A percentile compares a stretch with the other conserved stretches of the same genome.
These are phyloP conservation scores for Seira ritae DNA, from an alignment of 2,888 invertebrate genomes.

Conservation along the genomic window DNA sequence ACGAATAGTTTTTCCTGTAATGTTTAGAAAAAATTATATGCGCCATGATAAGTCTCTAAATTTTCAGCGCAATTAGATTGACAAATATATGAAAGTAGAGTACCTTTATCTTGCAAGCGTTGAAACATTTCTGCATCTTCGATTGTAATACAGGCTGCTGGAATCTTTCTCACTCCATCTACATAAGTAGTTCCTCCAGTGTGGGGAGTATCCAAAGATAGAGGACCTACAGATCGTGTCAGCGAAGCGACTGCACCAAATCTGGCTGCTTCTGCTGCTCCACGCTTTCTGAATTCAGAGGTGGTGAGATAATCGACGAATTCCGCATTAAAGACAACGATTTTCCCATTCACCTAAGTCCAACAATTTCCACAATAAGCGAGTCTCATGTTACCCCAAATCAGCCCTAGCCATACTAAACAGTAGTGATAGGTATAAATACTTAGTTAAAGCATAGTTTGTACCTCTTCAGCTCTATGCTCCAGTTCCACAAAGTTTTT, in stretches of 20 bases:
- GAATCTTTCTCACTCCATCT: slow-evolving; percentile 81
- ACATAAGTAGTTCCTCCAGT: slow-evolving; percentile 81
- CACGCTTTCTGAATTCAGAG: slow-evolving; percentile 81
- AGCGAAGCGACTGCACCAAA: slow-evolving; percentile 86
- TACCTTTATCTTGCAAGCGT: slow-evolving; percentile 81
- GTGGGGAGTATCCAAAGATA: slow-evolving; percentile 86
- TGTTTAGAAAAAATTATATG: background rate
- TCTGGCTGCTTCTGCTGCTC: slow-evolving; percentile 83
- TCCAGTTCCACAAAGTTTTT: slow-evolving; percentile 66
- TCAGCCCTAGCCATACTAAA: background rate
- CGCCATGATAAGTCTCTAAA: too few species aligned
- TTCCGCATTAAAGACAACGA: slow-evolving; percentile 85
- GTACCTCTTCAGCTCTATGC: slow-evolving; percentile 63
- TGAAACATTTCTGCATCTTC: slow-evolving; percentile 87
- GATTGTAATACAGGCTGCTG: slow-evolving; percentile 84
- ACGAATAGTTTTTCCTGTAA: slow-evolving; percentile 77
- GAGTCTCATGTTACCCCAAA: background rate
- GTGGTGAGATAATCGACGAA: slow-evolving; percentile 82
- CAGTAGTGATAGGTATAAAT: background rate
- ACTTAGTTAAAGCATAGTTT: too few species aligned
- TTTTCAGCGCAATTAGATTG: too few species aligned
- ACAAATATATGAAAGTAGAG: too few species aligned
- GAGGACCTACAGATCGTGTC: slow-evolving; percentile 84
- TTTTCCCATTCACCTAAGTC: slow-evolving; percentile 81
- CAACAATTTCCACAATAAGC: slow-evolving; percentile 17